These are phyloP conservation scores for Chanos chanos DNA, from an alignment of 2,797 vertebrate genomes.

Conservation along the genomic window DNA sequence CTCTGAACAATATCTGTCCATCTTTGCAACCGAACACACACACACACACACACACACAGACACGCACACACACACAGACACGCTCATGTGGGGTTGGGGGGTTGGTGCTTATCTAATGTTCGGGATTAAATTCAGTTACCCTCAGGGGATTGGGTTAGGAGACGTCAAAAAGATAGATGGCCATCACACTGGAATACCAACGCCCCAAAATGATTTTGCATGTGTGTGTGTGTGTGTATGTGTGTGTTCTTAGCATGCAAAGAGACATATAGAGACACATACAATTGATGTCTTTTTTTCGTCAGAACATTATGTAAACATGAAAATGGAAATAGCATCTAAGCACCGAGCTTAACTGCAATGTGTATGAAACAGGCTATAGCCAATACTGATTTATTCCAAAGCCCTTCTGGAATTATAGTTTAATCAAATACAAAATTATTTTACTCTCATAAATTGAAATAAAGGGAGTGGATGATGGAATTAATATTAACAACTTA, in stretches of 20 bases:
- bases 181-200: slow-evolving; percentile 65
- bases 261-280: slow-evolving; percentile 39
- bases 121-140: slow-evolving; percentile 80
- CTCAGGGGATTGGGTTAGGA: slow-evolving; percentile 79
- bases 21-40: slow-evolving; percentile 27
- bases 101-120: slow-evolving; percentile 79
- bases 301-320: slow-evolving; percentile 45
- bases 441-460: too few relatives aligned
- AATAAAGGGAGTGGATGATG: too few relatives aligned
- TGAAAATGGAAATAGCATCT: slow-evolving; percentile 45
- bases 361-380: too few relatives aligned
- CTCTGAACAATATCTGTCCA: slow-evolving; percentile 41
- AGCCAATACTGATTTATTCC: too few relatives aligned
- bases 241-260: slow-evolving; percentile 31
- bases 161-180: slow-evolving; percentile 84
- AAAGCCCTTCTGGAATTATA: too few relatives aligned
- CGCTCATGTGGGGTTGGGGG: slow-evolving; percentile 42
- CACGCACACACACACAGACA: slow-evolving; percentile 33
- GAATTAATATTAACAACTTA: too few relatives aligned
- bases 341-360: slow-evolving; percentile 26
- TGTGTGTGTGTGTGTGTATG: slow-evolving; percentile 54
- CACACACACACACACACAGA: slow-evolving; percentile 24
- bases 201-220: slow-evolving; percentile 68
- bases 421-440: too few relatives aligned
- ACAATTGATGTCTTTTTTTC: slow-evolving; percentile 41